phyloP scores from a whole-genome alignment of 92 coral and sea anemone species.

The Siderastrea siderea region DNA sequence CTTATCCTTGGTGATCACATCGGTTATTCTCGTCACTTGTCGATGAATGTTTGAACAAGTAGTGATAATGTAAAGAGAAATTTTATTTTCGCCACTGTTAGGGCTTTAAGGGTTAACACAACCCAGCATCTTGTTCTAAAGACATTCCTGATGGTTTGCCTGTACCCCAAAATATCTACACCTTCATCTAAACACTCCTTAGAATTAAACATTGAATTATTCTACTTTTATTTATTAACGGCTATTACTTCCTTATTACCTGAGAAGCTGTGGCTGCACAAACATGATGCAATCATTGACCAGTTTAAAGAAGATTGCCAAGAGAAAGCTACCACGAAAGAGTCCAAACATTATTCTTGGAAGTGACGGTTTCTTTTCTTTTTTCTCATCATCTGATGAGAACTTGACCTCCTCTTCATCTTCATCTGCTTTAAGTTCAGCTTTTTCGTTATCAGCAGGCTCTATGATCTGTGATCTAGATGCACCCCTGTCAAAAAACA shows the following conservation, averaged over 20 bases:
- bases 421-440: conserved; percentile 56
- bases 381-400: conserved; percentile 20
- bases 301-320: conserved; percentile 69
- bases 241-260: conserved; percentile 34
- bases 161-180: no score
- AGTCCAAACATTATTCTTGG: conserved; percentile 57
- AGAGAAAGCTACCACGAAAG: conserved; percentile 63
- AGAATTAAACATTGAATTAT: no score
- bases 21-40: no score
- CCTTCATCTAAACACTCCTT: no score
- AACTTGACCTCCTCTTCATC: conserved; percentile 41
- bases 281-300: conserved; percentile 75
- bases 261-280: conserved; percentile 84
- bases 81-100: no score
- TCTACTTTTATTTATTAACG: no score
- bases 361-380: conserved; percentile 68
- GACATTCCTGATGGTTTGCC: no score
- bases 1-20: no score
- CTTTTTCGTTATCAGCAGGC: conserved; percentile 56
- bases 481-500: conserved; percentile 13
- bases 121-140: no score
- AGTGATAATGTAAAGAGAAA: no score
- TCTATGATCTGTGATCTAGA: conserved; percentile 16
- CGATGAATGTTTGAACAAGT: no score
- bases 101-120: no score